These are phyloP conservation scores for Uropsilus gracilis DNA, from an alignment of 2,113 vertebrate genomes.

Conservation along the genomic window DNA sequence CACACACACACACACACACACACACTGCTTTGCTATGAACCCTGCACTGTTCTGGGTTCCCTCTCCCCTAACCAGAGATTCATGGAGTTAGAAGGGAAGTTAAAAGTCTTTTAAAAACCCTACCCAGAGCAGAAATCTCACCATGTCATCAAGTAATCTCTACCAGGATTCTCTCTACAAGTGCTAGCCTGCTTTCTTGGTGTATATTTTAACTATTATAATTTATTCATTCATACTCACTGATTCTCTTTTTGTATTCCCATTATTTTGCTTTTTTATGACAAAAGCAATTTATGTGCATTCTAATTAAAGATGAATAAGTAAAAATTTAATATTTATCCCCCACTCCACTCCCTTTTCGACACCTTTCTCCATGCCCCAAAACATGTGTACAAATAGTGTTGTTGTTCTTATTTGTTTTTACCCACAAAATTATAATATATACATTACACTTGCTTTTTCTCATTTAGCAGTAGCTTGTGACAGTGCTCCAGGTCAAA, in stretches of 20 bases:
- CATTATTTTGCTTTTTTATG: conserved; percentile 32
- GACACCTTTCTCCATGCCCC: neutral
- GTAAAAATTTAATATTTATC: conserved; percentile 45
- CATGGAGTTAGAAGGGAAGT: neutral
- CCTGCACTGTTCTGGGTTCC: neutral
- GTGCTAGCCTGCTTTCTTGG: neutral
- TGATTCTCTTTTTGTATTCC: neutral
- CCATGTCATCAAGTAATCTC: neutral
- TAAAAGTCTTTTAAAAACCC: neutral
- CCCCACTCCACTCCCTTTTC: neutral
- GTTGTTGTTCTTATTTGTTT: neutral
- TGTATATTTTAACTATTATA: neutral
- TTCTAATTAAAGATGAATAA: conserved; percentile 50
- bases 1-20: no score
- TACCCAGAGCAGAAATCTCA: neutral
- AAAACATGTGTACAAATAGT: neutral
- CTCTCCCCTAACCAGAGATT: neutral
- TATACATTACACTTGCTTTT: neutral
- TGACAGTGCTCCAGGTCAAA: neutral
- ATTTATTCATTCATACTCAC: neutral
- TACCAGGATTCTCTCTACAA: neutral
- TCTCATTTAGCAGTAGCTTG: neutral
- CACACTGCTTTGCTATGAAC: neutral
- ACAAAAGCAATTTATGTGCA: neutral
- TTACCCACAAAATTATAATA: neutral